A percentile compares a stretch with the other conserved stretches of the same genome.
Evolutionary conservation across 2,888 invertebrate species (phyloP).

Genomic region (Orthosia incerta): DNA sequence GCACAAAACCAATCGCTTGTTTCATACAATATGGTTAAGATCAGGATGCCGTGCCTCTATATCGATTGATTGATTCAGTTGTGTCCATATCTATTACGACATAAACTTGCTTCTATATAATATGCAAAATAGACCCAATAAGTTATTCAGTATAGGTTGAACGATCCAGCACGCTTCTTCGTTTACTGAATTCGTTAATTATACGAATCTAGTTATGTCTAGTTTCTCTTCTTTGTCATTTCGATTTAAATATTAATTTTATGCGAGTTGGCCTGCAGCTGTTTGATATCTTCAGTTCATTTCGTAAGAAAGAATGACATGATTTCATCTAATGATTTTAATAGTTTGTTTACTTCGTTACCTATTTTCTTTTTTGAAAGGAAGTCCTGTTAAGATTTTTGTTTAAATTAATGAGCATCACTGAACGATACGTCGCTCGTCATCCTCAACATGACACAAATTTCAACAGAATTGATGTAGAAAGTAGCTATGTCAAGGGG

Average conservation of each 20-base stretch:
- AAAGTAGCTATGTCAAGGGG: background rate
- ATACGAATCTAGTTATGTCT: conserved; percentile 27
- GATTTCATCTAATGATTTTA: conserved; percentile 14
- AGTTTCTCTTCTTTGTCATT: conserved; percentile 56
- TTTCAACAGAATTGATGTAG: background rate
- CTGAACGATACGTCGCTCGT: background rate
- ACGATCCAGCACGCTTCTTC: conserved; percentile 38
- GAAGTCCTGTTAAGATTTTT: background rate
- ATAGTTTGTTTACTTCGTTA: background rate
- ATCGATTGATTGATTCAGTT: background rate
- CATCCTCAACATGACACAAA: background rate
- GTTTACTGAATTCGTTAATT: conserved; percentile 39
- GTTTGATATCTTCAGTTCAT: conserved; percentile 35
- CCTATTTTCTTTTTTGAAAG: background rate
- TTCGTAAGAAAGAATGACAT: conserved; percentile 31
- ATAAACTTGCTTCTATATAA: conserved; percentile 41
- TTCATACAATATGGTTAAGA: no score
- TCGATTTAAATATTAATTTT: conserved; percentile 38
- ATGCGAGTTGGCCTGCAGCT: conserved; percentile 19
- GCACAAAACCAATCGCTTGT: no score
- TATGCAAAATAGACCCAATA: conserved; percentile 47
- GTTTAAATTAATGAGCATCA: background rate
- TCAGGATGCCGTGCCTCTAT: background rate
- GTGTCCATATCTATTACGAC: conserved; percentile 36
- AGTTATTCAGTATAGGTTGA: conserved; percentile 36